phyloP scores from a whole-genome alignment of 2,888 invertebrate genomes.

The Philereme vetulata region DNA sequence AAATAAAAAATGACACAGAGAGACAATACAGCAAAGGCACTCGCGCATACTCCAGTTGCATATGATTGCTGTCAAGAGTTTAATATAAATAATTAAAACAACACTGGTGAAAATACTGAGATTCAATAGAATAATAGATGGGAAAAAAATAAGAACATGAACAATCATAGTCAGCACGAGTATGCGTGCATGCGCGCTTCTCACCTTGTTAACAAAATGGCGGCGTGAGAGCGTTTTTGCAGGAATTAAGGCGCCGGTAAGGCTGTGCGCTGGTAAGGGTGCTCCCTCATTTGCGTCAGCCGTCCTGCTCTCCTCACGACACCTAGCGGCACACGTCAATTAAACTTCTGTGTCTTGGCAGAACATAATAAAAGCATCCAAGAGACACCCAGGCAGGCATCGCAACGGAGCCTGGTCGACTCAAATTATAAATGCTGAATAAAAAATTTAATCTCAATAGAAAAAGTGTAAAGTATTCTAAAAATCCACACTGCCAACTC shows the following conservation, averaged over 20 bases:
- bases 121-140: conserved; percentile 13
- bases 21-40: conserved; percentile 77
- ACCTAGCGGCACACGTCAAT: conserved; percentile 86
- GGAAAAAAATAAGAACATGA: conserved; percentile 19
- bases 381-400: conserved; percentile 43
- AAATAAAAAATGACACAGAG: conserved; percentile 76
- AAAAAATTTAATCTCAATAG: conserved; percentile 66
- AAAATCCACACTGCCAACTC: conserved; percentile 68
- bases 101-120: conserved; percentile 15
- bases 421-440: conserved; percentile 68
- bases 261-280: conserved; percentile 97
- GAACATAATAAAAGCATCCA: conserved; percentile 53
- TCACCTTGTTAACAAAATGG: conserved; percentile 83
- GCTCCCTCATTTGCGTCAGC: conserved; percentile 95
- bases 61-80: conserved; percentile 55
- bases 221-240: conserved; percentile 79
- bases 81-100: not conserved
- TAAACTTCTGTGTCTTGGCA: conserved; percentile 69
- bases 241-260: conserved; percentile 89
- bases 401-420: conserved; percentile 16
- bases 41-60: conserved; percentile 67
- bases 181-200: conserved; percentile 74
- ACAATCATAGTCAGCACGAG: conserved; percentile 66
- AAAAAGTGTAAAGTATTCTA: conserved; percentile 53
- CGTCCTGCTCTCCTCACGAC: conserved; percentile 94